Percentiles rank a stretch among this genome's conserved stretches.
phyloP scores from a whole-genome alignment of 1,140 invertebrate genomes.

The Bactericera cockerelli region DNA sequence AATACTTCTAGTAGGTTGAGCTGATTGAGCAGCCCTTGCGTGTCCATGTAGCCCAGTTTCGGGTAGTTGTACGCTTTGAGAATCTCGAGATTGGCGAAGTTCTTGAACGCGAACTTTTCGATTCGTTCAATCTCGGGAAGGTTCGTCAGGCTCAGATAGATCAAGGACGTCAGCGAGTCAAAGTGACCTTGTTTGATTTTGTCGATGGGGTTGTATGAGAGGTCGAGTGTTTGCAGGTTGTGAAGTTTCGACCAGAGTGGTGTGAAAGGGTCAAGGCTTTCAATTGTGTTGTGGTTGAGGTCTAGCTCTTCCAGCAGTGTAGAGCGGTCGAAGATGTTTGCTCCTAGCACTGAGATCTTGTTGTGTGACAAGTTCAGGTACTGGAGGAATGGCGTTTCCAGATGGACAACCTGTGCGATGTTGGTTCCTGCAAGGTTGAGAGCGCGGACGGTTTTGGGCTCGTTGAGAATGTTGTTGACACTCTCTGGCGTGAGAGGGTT shows the following conservation, averaged over 20 bases:
- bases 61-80: conserved; percentile 58
- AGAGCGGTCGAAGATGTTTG: conserved; percentile 53
- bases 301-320: conserved; percentile 62
- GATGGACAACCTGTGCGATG: conserved; percentile 42
- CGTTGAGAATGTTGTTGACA: conserved; percentile 57
- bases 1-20: conserved; percentile 49
- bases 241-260: conserved; percentile 48
- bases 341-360: conserved; percentile 44
- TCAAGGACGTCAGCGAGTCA: conserved; percentile 44
- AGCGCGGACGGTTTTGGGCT: conserved; percentile 70
- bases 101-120: conserved; percentile 65
- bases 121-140: conserved; percentile 53
- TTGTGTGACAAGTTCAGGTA: conserved; percentile 68
- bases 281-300: conserved; percentile 55
- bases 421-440: conserved; percentile 66
- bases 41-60: conserved; percentile 62
- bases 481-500: conserved; percentile 63
- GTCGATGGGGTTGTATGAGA: conserved; percentile 60
- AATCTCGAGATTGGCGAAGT: conserved; percentile 47
- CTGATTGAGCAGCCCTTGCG: conserved; percentile 56
- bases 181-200: conserved; percentile 57
- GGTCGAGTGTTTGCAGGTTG: conserved; percentile 48
- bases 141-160: conserved; percentile 45
- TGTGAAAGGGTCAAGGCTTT: conserved; percentile 28
- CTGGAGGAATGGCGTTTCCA: conserved; percentile 77